Base-by-base conservation (phyloP, 2,888 invertebrate genomes). In the Oscheius sp. region DNA sequence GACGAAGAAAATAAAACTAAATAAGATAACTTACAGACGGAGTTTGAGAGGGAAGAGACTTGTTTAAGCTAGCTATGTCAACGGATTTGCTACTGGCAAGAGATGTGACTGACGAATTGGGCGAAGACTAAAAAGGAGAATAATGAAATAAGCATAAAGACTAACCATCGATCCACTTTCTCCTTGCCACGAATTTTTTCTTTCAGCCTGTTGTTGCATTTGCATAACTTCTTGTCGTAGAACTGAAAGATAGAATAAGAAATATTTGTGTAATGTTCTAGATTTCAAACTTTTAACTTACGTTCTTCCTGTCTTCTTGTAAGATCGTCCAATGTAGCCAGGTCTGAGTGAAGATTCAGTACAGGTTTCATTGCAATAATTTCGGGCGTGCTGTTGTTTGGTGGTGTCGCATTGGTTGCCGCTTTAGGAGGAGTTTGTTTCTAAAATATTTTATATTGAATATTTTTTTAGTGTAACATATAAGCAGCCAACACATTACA, bases 131-230 rank as follows among this genome's bases (percentile, higher is more conserved):
- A 57, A 37, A 53, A n/a, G 23, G 23, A 27, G n/a, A 31, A 31
- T 33, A 20, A 48, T 10, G 23, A 17, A 48, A 31, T 10, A n/a
- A 20, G 31, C 3, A 6, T 6, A 33, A 27, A n/a, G 6, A 42
- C 39, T 37, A 20, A 61, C 61, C 64, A 42, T 15, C 29, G 42
- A 29, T 15, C 29, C 33, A 27, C 33, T 12, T 1, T 68, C 61
- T 17, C 61, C 61, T 20, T 68, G 68, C 68, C 68, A 68, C n/a
- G 68, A 68, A 15, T 31, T 37, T 39, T 68, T 68, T 4, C 68
- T 63, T 31, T 68, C 58, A 15, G 39, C 31, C 53, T 65, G 65
- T 20, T 65, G 65, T 65, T 53, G 65, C 57, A 53, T 55, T n/a
- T n/a, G n/a, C 31, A 52, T 20, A 25, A 67, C 67, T 39, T 55